A percentile compares a stretch with the other conserved stretches of the same genome.
phyloP scores from a whole-genome alignment of 2,113 vertebrate species.

The Phoenicopterus ruber region DNA sequence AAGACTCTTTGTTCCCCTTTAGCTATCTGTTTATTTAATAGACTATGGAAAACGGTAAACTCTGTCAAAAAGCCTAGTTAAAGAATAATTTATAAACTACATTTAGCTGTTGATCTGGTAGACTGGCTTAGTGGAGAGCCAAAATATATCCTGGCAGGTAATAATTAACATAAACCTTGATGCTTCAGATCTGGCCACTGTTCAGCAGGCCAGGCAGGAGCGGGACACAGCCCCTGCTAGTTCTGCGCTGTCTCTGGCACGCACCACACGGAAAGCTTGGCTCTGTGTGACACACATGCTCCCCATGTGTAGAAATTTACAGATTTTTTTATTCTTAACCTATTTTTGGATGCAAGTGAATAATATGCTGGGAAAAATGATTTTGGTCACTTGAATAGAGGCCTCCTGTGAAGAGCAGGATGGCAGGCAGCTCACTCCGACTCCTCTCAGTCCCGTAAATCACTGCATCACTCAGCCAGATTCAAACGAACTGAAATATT shows the following conservation, averaged over 20 bases:
- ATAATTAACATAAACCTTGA: slow-evolving; percentile 17
- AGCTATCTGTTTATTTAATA: slow-evolving; percentile 14
- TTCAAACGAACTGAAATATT: background rate
- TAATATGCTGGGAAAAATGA: background rate
- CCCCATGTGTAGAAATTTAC: background rate
- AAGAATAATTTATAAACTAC: slow-evolving; percentile 13
- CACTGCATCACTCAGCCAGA: background rate
- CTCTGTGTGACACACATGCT: background rate
- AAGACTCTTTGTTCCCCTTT: background rate
- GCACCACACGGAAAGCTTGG: background rate
- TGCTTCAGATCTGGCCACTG: background rate
- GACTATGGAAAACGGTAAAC: background rate
- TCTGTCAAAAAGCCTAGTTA: background rate
- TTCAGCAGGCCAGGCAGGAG: background rate
- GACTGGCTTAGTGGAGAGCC: background rate
- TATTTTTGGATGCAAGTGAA: background rate
- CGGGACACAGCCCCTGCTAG: background rate
- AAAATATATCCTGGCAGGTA: slow-evolving; percentile 13
- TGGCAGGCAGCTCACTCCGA: background rate
- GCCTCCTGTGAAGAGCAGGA: background rate
- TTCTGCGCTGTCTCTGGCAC: background rate
- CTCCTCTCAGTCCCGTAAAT: background rate
- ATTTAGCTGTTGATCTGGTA: background rate
- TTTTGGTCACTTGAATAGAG: background rate
- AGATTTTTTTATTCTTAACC: background rate